Conservation (phyloP, 2,113 vertebrate species). For the Blennius ocellaris region DNA sequence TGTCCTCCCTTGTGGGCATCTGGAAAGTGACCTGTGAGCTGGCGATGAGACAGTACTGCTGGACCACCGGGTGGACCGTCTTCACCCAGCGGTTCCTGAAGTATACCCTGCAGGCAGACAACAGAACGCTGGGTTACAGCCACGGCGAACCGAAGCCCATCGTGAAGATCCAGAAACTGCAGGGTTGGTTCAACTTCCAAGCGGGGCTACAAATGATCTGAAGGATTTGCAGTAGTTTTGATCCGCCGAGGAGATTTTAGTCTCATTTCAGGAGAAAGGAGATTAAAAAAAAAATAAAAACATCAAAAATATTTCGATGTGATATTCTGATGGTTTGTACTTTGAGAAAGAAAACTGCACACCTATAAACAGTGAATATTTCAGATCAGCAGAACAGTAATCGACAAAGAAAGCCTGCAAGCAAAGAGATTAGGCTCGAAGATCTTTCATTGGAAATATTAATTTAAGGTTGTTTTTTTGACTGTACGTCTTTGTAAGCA, state of each 20-base stretch:
- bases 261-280: too few species aligned
- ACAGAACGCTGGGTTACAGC: neutral
- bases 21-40: conserved; percentile 95
- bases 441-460: neutral
- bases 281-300: too few species aligned
- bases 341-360: too few species aligned
- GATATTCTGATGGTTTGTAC: too few species aligned
- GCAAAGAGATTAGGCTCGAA: neutral
- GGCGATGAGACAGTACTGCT: conserved; percentile 99
- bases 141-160: neutral
- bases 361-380: too few species aligned
- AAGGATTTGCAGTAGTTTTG: too few species aligned
- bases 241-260: too few species aligned
- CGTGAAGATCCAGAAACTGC: neutral
- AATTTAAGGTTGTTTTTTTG: neutral
- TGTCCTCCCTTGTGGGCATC: conserved; percentile 97
- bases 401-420: neutral
- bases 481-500: neutral
- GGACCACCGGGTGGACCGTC: conserved; percentile 97
- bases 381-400: neutral
- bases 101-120: conserved; percentile 89
- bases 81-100: conserved; percentile 99
- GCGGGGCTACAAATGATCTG: too few species aligned
- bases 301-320: too few species aligned
- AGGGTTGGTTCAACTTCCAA: too few species aligned